Base-by-base conservation (phyloP, 2,888 invertebrate genomes). In the Phaonia tiefii region DNA sequence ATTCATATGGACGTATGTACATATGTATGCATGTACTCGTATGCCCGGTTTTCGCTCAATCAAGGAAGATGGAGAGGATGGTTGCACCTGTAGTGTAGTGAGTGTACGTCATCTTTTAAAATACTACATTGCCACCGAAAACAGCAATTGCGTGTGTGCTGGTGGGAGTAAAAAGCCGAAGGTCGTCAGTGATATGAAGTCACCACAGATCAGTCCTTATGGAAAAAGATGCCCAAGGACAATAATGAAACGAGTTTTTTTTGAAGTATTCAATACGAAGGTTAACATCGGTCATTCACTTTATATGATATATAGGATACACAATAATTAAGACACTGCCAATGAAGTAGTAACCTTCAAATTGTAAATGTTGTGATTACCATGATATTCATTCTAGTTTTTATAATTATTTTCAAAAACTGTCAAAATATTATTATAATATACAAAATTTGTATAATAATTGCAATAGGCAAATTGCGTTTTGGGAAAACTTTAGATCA, bases 151-250 rank as follows among this genome's bases (percentile, higher is more conserved):
- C 8, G 8, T 31, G 4, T 31, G 31, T 31, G 31, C 17, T 39
- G 22, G 63, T 63, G 63, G 63, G 63, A 63, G 63, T 63, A 17
- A 60, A 17, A 60, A 31, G 20, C 22, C 22, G 63, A 63, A 63
- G 63, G 63, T 42, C 22, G 39, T 10, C 15, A 1, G 17, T 39
- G 22, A 11, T 54, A 46, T 15, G 22, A 58, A 58, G 5, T 15
- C 2, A 15, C 2, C 5, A 58, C 58, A 58, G 63, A 60, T 60
- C 60, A 60, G 8, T 39, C 37, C 39, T 17, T 39, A 17, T 60
- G 60, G 42, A 8, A 8, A 60, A 3, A n/a, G n/a, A n/a, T n/a
- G n/a, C 39, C 8, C 60, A 56, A 60, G 60, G 63, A 63, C 42
- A 15, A 63, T 22, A 15, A n/a, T 25, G 31, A n/a, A 58, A 58